Evolutionary conservation across 2,888 invertebrate genomes (phyloP), one percentile per base, ranked within the genome.

Genomic region (Nomada goodeniana): DNA sequence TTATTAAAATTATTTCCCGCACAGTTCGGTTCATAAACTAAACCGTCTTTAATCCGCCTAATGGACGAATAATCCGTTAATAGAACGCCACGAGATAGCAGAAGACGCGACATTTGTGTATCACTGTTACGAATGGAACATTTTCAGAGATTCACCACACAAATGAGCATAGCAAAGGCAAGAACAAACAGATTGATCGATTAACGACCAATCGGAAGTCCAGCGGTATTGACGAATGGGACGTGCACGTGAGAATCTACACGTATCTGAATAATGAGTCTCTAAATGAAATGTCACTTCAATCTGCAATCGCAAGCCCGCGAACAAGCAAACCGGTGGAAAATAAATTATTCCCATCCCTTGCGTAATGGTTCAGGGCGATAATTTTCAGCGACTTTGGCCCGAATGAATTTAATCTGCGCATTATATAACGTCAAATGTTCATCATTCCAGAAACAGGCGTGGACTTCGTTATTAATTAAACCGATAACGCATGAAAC

Each of bases 401-500:
- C 36, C 36, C 0, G 15, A n/a, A 9, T 2, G 29, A 23, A 65
- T 55, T 44, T 15, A 5, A 26, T 60, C n/a, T 29, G 11, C 44
- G 29, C 53, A 26, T 36, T 15, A 11, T 26, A n/a, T 9, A 52
- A n/a, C 11, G 67, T 60, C 47, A 18, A 52, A 57, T 20, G 65
- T 29, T 42, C 15, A 57, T 53, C n/a, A 67, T 47, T 59, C 36
- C 29, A 11, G 44, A 44, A 29, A 44, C 18, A 15, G 20, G 7
- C 23, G n/a, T 29, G n/a, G 23, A n/a, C 2, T 13, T 11, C 59
- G 70, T 77, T 77, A 71, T 80, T 71, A 77, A 80, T 80, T 77
- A 65, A 65, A 13, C 20, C 10, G 18, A 18, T 55, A 47, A 77
- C 64, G 53, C n/a, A 59, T 60, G 77, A 53, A 53, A 36, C 36